Evolutionary conservation across 2,113 vertebrate genomes (phyloP), one percentile per base, ranked within the genome.

Genomic region (Larimichthys crocea): DNA sequence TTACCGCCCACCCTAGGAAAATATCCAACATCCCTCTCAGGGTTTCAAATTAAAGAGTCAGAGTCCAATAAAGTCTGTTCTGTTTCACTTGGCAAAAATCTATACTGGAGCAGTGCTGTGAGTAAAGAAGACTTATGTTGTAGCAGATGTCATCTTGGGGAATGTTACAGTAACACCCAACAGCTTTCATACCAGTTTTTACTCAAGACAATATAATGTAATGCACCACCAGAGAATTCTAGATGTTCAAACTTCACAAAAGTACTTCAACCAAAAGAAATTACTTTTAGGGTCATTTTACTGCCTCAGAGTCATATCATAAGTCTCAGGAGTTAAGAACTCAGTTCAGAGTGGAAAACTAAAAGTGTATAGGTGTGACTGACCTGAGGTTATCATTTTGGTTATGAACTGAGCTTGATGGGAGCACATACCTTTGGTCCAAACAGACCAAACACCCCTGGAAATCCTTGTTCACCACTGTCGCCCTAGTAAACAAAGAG

Each of bases 351-450:
- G 12, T 29, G 40, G 17, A 72, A n/a, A 60, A 50, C 8, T 40
- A 17, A 49, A 66, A 44, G 10, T 46, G 24, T 20, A 12, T 5
- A 24, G 16, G 68, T 63, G 1, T 19, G 64, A 56, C 3, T 52
- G 67, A 52, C 16, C 7, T 42, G 24, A 61, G 22, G 29, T 64
- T 44, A 64, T 46, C n/a, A 67, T 53, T n/a, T 48, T 29, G 14
- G 22, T 53, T 74, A 3, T 63, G 6, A 74, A 50, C 50, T 35
- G 29, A 76, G 64, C 40, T 31, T 59, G 5, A 76, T 11, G 3
- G 24, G 16, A 73, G 42, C 29, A 3, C 52, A 12, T 94, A 99
- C 98, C 97, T 99, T 98, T 75, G 98, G 98, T 82, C 98, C 98
- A 80, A 98, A 98, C 9, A 97, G 88, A 49, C 98, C 98, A 0